Evolutionary conservation across 2,113 vertebrate genomes (phyloP), one percentile per base, ranked within the genome.

Genomic region (Proteles cristata): DNA sequence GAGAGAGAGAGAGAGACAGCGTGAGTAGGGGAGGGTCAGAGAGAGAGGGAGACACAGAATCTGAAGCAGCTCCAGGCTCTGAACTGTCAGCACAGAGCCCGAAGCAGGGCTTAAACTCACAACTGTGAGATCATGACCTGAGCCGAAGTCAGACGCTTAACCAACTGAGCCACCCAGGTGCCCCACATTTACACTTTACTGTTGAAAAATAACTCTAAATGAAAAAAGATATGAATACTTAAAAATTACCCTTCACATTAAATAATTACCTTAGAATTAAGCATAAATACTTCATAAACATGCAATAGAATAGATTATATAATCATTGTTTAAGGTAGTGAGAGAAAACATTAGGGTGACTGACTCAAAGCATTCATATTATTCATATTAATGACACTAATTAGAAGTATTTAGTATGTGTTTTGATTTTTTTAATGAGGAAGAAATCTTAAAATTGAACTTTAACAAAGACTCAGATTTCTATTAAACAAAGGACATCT

Each of bases 161-260:
- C 39, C 39, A 39, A 39, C 39, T 39, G 39, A 39, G 39, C 39
- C 39, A 39, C 39, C 39, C 39, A 39, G 39, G 39, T 4, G 39
- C 39, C 39, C 39, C 39, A 39, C 39, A 39, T 39, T 39, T 61
- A 85, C 5, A 92, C 43, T 91, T 94, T 79, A 90, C 19, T 92
- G 50, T 84, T 92, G 21, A 92, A 96, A 93, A 96, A 76, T 74
- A 95, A 93, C 11, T 89, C 48, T 80, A 97, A 83, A 28, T 66
- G 35, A 95, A 80, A 94, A 66, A 84, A 82, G 28, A 26, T 33
- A 80, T 31, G n/a, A 94, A 88, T 71, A 6, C 39, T 92, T 93
- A 85, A 97, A 93, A 87, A 88, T 25, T 71, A 80, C 7, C 50
- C 43, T 96, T 95, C 81, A 92, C 11, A 86, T 63, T 58, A 89